Conservation (phyloP, 2,797 vertebrate genomes). For the Fistularia tabacaria region DNA sequence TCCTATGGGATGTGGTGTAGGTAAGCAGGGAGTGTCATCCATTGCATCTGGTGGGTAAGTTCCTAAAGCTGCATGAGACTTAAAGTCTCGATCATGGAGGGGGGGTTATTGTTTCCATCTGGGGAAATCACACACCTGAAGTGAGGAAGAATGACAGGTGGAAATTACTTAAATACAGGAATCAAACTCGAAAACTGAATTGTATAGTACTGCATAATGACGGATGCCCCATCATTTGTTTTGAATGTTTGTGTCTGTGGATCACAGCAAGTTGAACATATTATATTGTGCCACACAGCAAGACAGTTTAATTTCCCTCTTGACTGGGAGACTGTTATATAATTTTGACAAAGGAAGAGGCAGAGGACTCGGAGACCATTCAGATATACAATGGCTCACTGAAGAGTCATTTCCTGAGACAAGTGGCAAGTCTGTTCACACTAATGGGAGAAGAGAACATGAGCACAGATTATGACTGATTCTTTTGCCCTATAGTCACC, state of each 20-base stretch:
- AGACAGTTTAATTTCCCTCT: background rate
- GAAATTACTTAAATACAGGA: background rate
- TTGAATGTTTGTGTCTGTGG: constrained; percentile 3
- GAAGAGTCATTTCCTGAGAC: background rate
- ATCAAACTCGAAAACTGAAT: background rate
- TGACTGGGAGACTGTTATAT: background rate
- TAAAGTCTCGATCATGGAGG: background rate
- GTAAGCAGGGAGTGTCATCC: constrained; percentile 5
- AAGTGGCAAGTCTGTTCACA: too few species aligned
- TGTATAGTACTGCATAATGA: background rate
- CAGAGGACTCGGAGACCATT: too few species aligned
- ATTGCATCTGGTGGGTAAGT: background rate
- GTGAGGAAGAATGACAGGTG: background rate
- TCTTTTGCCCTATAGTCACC: too few species aligned
- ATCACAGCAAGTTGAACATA: background rate
- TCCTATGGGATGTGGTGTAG: constrained; percentile 8
- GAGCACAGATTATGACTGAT: too few species aligned
- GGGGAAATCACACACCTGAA: constrained; percentile 17
- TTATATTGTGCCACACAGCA: background rate
- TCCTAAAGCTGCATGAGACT: background rate
- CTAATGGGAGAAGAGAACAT: too few species aligned
- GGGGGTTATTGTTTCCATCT: constrained; percentile 7
- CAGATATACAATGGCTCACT: background rate
- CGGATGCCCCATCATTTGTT: background rate
- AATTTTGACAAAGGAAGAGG: background rate